Evolutionary conservation across 2,888 invertebrate species (phyloP).

Genomic region (Melipona beecheii): DNA sequence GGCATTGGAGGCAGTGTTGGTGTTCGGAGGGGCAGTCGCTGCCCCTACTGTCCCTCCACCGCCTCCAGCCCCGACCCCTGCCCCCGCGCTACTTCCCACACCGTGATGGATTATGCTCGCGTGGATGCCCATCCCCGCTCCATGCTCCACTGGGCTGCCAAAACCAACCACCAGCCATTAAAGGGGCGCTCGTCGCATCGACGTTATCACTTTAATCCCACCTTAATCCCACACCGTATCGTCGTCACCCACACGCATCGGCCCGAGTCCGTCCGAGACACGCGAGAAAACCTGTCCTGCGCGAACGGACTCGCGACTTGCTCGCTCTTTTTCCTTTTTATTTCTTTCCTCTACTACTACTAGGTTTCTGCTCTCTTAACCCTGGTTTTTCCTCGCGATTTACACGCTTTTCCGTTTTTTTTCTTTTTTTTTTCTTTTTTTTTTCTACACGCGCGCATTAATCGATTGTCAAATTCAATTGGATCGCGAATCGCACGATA

Average conservation of each 20-base stretch:
- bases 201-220: constrained; percentile 71
- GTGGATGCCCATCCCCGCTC: constrained; percentile 85
- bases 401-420: not conserved
- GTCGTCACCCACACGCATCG: constrained; percentile 73
- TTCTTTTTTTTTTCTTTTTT: too few species aligned
- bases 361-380: not conserved
- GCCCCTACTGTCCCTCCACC: constrained; percentile 85
- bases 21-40: constrained; percentile 87
- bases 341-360: too few species aligned
- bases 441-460: not conserved
- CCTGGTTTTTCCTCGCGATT: not conserved
- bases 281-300: not conserved
- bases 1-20: constrained; percentile 85
- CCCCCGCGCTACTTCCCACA: constrained; percentile 84
- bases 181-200: constrained; percentile 82
- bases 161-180: constrained; percentile 84
- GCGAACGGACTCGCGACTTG: not conserved
- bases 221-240: constrained; percentile 71
- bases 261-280: constrained; percentile 14
- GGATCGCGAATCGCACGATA: not conserved
- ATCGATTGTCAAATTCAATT: not conserved
- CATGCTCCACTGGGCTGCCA: constrained; percentile 85
- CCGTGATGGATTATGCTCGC: constrained; percentile 84
- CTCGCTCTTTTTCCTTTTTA: not conserved
- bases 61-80: constrained; percentile 83